Conservation (phyloP, 1,140 invertebrate species). For the Oncopodura yosiiana region DNA sequence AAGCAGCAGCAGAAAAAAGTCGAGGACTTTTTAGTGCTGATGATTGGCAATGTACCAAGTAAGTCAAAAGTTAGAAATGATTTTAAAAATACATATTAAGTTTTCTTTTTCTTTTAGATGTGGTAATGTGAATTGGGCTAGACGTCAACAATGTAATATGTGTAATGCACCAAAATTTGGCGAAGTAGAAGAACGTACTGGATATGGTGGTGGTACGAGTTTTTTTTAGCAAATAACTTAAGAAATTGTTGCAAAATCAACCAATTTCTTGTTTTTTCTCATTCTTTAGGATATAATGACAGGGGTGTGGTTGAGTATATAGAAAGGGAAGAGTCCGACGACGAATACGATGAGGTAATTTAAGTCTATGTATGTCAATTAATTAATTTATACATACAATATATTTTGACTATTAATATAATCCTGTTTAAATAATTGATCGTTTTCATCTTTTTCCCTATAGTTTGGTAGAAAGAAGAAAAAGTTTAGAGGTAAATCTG, state of each 20-base stretch:
- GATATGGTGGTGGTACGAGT: conserved; percentile 61
- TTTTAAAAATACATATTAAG: conserved; percentile 19
- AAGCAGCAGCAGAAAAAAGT: conserved; percentile 94
- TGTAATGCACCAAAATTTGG: conserved; percentile 97
- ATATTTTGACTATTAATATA: conserved; percentile 6
- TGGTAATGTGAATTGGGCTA: conserved; percentile 98
- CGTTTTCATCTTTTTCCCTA: too few relatives aligned
- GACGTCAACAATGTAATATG: conserved; percentile 92
- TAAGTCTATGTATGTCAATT: conserved; percentile 32
- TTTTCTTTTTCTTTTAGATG: conserved; percentile 51
- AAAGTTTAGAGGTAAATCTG: conserved; percentile 43
- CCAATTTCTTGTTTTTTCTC: neutral
- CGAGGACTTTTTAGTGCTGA: conserved; percentile 96
- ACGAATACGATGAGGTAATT: conserved; percentile 79
- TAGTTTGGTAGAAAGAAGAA: conserved; percentile 81
- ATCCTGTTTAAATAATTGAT: conserved; percentile 21
- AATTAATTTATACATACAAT: conserved; percentile 5
- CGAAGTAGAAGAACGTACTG: conserved; percentile 69
- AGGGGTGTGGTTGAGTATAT: conserved; percentile 87
- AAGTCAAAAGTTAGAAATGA: conserved; percentile 28
- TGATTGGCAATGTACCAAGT: conserved; percentile 98
- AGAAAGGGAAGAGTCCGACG: conserved; percentile 69
- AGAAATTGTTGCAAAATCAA: neutral
- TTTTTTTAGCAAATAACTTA: neutral
- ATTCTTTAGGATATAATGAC: conserved; percentile 64